Evolutionary conservation across 2,888 invertebrate genomes (phyloP).

Genomic region (Apeira syringaria): DNA sequence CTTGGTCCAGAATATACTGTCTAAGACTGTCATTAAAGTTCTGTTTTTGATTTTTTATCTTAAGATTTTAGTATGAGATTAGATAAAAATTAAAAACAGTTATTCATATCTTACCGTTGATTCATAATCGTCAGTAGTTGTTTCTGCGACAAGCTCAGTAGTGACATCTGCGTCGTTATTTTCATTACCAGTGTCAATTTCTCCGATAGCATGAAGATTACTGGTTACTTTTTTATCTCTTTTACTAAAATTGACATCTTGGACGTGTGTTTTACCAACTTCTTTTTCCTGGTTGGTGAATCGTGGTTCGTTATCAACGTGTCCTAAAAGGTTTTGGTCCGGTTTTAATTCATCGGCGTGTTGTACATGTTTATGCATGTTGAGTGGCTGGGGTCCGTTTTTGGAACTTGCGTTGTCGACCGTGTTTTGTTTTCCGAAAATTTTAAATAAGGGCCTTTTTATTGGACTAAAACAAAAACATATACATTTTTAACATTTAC

Average conservation of each 20-base stretch:
- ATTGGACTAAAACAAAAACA: conserved; percentile 2
- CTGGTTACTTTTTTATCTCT: not conserved
- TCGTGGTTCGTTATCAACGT: not conserved
- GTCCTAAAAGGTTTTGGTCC: not conserved
- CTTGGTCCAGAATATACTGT: no score
- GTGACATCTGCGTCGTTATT: not conserved
- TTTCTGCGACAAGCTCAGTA: conserved; percentile 5
- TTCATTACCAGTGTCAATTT: not conserved
- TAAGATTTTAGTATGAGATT: no score
- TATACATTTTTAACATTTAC: no score
- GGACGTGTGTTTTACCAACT: not conserved
- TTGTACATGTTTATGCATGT: not conserved
- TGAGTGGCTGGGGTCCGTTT: not conserved
- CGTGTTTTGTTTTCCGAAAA: conserved; percentile 7
- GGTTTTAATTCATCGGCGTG: not conserved
- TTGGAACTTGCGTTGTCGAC: not conserved
- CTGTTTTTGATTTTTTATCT: no score
- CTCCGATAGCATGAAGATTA: not conserved
- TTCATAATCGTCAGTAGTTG: conserved; percentile 5
- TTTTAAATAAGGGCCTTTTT: not conserved
- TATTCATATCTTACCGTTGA: conserved; percentile 19
- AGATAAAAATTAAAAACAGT: no score
- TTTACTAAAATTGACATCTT: not conserved
- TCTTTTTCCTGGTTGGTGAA: not conserved
- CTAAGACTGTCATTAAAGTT: no score